Conservation (phyloP, 2,113 vertebrate species). For the Puma concolor region DNA sequence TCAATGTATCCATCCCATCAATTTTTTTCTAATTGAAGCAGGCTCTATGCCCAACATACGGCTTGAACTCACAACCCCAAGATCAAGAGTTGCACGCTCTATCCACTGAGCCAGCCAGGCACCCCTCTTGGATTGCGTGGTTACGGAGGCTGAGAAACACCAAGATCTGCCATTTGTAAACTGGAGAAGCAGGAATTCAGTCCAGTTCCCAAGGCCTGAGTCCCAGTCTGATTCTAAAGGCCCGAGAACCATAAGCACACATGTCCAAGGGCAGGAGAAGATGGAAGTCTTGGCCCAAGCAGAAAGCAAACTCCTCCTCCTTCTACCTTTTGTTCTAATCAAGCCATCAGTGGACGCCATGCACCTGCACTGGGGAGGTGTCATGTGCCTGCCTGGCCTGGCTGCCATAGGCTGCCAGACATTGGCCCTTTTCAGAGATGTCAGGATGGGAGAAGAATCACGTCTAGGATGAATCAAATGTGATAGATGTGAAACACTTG, state of each 20-base stretch:
- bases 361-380: not conserved
- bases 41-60: no score
- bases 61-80: no score
- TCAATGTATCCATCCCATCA: not conserved
- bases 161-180: not conserved
- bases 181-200: not conserved
- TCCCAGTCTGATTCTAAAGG: not conserved
- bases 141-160: not conserved
- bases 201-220: not conserved
- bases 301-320: not conserved
- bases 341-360: not conserved
- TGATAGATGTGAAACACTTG: not conserved
- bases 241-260: not conserved
- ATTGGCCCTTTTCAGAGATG: not conserved
- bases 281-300: not conserved
- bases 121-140: not conserved
- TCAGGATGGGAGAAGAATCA: not conserved
- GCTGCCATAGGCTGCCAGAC: not conserved
- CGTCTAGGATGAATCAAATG: not conserved
- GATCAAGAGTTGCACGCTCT: no score
- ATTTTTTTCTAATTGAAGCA: no score
- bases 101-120: no score
- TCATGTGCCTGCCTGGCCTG: no score
- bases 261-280: not conserved
- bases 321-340: not conserved